phyloP scores from a whole-genome alignment of 1,140 invertebrate genomes.

The Leucophenga varia region DNA sequence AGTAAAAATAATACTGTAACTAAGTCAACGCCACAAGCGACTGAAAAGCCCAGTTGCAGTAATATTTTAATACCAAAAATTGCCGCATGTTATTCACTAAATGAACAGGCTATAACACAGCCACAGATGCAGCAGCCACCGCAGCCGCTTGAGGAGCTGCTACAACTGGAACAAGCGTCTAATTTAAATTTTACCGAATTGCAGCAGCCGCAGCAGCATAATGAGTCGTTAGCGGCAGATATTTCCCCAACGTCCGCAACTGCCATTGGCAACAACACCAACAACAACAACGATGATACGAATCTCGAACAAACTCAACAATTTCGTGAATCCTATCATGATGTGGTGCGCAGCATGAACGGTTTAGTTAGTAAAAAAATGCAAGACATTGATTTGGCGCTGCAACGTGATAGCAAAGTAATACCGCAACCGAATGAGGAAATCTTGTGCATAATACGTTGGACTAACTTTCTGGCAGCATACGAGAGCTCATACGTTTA shows the following conservation, averaged over 20 bases:
- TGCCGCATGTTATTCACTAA: constrained; percentile 38
- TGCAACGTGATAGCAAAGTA: constrained; percentile 46
- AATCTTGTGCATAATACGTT: constrained; percentile 48
- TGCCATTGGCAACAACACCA: too few relatives aligned
- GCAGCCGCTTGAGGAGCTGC: constrained; percentile 7
- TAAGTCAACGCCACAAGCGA: background rate
- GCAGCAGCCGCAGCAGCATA: constrained; percentile 10
- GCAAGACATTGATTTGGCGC: constrained; percentile 49
- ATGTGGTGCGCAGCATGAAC: constrained; percentile 49
- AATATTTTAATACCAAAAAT: constrained; percentile 35
- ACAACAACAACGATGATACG: constrained; percentile 1
- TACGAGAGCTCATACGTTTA: constrained; percentile 37
- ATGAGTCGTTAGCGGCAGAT: background rate
- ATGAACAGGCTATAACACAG: too few relatives aligned
- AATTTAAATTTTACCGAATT: background rate
- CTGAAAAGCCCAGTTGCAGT: background rate
- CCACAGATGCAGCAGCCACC: too few relatives aligned
- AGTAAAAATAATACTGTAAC: background rate
- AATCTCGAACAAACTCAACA: constrained; percentile 8
- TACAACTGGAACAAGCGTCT: background rate
- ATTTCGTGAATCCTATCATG: constrained; percentile 31
- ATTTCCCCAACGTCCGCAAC: too few relatives aligned
- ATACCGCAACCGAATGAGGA: constrained; percentile 47
- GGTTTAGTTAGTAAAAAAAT: constrained; percentile 48
- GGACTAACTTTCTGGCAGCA: constrained; percentile 45